Evolutionary conservation across 2,888 invertebrate species (phyloP), one percentile per base, ranked within the genome.

Genomic region (Epinotia ramella): DNA sequence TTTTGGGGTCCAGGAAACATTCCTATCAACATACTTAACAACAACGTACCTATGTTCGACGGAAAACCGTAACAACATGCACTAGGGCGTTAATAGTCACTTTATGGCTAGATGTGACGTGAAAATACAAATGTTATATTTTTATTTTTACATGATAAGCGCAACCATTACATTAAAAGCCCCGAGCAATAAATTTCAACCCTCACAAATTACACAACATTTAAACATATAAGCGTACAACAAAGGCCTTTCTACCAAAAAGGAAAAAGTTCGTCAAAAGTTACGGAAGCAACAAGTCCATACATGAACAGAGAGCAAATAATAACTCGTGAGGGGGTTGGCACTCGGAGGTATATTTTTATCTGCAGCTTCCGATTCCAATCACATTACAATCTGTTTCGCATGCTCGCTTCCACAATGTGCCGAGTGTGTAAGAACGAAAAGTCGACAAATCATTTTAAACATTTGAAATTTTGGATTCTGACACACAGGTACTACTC

Each of bases 261-360:
- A 46, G 57, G 49, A 73, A 63, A 59, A 70, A 64, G 33, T 69
- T 68, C 20, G 46, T 64, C 59, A 74, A 64, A 74, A 74, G 70
- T 65, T 69, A 33, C 18, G 16, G n/a, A 65, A 64, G 74, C 74
- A 74, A 74, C 74, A 74, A 70, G 69, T 74, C 28, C 64, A 44
- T 44, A 57, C 64, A 44, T n/a, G 53, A 63, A 74, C 59, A 70
- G 33, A 59, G 64, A 57, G 64, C 64, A 70, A 74, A 69, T 74
- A 74, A 74, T 74, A 74, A 65, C 64, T 69, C 49, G 69, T 13
- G 64, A 46, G 63, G 46, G 74, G 57, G 69, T 49, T 53, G 44
- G 20, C 13, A 71, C 53, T 44, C 33, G 44, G 33, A 28, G 24
- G 28, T 57, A 13, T 49, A 16, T 49, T 49, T 16, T 49, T 5